A percentile compares a stretch with the other conserved stretches of the same genome.
These are phyloP conservation scores for Leptobrachium ailaonicum DNA, from an alignment of 2,113 vertebrate species.

Conservation along the genomic window DNA sequence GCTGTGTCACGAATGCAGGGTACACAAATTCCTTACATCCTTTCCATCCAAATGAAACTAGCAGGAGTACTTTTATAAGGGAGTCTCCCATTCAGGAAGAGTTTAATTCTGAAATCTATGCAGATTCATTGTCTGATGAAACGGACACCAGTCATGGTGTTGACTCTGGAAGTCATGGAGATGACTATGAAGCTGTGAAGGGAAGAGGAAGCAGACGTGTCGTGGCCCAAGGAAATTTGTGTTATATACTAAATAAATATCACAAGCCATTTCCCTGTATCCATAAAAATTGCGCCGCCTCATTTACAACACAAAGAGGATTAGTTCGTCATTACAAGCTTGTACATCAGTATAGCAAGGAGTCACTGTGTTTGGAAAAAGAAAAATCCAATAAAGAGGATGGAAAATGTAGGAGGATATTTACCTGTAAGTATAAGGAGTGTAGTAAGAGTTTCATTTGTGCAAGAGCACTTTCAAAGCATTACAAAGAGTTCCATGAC, in stretches of 20 bases:
- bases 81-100: constrained; percentile 55
- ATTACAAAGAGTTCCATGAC: constrained; percentile 75
- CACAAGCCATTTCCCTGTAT: constrained; percentile 95
- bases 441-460: constrained; percentile 79
- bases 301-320: constrained; percentile 87
- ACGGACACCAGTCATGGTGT: constrained; percentile 57
- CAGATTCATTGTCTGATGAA: constrained; percentile 71
- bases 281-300: constrained; percentile 86
- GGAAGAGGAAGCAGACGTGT: constrained; percentile 84
- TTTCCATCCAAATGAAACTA: constrained; percentile 13
- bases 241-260: constrained; percentile 89
- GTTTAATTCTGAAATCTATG: constrained; percentile 70
- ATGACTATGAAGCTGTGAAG: constrained; percentile 69
- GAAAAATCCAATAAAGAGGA: constrained; percentile 78
- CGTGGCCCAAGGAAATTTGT: constrained; percentile 86
- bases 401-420: constrained; percentile 78
- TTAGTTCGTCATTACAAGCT: constrained; percentile 89
- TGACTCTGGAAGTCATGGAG: constrained; percentile 65
- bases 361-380: constrained; percentile 87
- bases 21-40: not conserved
- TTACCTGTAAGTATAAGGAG: constrained; percentile 78
- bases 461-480: constrained; percentile 73
- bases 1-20: not conserved
- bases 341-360: constrained; percentile 88
- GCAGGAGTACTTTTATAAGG: not conserved